phyloP scores from a whole-genome alignment of 2,888 invertebrate species.

The Amorpha juglandis region DNA sequence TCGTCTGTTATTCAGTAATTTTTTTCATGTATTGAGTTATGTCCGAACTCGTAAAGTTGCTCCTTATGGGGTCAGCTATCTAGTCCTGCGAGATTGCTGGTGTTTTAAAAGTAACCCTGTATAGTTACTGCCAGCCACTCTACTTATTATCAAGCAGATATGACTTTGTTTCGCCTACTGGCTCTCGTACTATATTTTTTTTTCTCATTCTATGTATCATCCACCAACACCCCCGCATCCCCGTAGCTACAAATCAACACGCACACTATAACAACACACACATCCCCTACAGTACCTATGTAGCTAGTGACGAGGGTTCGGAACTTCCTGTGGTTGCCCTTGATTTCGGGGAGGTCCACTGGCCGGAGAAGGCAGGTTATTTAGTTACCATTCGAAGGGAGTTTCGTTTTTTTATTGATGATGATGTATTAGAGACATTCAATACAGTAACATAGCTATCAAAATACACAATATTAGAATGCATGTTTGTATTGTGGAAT shows the following conservation, averaged over 20 bases:
- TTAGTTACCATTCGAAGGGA: slow-evolving; percentile 20
- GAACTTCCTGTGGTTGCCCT: slow-evolving; percentile 99
- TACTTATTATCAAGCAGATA: no score
- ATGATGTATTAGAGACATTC: no score
- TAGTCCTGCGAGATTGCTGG: no score
- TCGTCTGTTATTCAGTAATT: no score
- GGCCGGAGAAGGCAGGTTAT: slow-evolving; percentile 32
- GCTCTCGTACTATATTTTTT: background rate
- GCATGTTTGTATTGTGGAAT: no score
- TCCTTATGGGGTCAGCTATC: no score
- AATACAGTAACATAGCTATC: slow-evolving; percentile 16
- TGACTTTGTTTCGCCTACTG: no score
- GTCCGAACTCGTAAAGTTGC: no score
- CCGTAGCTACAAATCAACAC: slow-evolving; percentile 24
- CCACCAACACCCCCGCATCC: slow-evolving; percentile 27
- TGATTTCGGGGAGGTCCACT: slow-evolving; percentile 99
- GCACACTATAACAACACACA: slow-evolving; percentile 42
- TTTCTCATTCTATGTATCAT: background rate
- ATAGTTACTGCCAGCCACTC: no score
- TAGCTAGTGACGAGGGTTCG: slow-evolving; percentile 99
- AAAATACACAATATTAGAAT: no score
- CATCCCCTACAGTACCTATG: slow-evolving; percentile 91
- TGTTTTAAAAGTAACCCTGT: no score
- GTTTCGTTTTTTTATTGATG: slow-evolving; percentile 14
- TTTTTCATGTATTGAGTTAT: no score